phyloP scores from a whole-genome alignment of 1,140 invertebrate species.

The Apocrypta bakeri region DNA sequence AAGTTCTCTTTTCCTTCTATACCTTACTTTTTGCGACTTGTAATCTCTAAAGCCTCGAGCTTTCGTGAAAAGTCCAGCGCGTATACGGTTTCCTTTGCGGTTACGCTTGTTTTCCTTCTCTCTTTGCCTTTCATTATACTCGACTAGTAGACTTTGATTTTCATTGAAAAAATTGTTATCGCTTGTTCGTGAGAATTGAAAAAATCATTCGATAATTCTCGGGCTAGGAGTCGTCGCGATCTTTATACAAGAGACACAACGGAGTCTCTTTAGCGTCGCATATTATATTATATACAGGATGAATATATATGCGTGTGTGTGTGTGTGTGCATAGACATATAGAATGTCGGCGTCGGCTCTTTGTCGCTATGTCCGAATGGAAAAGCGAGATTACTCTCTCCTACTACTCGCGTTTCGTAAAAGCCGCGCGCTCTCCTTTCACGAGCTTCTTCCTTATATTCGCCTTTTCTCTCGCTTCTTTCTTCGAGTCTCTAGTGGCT shows the following conservation, averaged over 20 bases:
- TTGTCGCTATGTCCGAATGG: conserved; percentile 7
- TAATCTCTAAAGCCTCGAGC: conserved; percentile 3
- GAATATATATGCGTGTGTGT: too few relatives aligned
- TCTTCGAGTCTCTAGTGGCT: background rate
- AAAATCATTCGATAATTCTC: too few relatives aligned
- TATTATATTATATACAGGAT: too few relatives aligned
- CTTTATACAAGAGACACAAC: too few relatives aligned
- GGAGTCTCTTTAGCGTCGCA: too few relatives aligned
- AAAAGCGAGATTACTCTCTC: conserved; percentile 40
- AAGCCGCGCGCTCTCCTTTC: background rate
- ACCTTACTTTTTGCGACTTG: background rate
- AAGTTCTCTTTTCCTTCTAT: conserved; percentile 18
- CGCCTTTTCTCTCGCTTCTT: background rate
- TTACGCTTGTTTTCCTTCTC: background rate
- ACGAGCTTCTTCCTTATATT: background rate
- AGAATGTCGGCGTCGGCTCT: background rate
- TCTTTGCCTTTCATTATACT: background rate
- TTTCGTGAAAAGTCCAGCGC: background rate
- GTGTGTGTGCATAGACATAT: too few relatives aligned
- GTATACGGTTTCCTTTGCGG: background rate
- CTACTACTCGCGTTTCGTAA: background rate
- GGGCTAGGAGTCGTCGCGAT: too few relatives aligned
- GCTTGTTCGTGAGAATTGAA: too few relatives aligned
- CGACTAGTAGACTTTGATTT: background rate
- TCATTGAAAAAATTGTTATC: too few relatives aligned